Percentiles rank a stretch among this genome's conserved stretches.
phyloP scores from a whole-genome alignment of 2,113 vertebrate species.

The Bostrychus sinensis region DNA sequence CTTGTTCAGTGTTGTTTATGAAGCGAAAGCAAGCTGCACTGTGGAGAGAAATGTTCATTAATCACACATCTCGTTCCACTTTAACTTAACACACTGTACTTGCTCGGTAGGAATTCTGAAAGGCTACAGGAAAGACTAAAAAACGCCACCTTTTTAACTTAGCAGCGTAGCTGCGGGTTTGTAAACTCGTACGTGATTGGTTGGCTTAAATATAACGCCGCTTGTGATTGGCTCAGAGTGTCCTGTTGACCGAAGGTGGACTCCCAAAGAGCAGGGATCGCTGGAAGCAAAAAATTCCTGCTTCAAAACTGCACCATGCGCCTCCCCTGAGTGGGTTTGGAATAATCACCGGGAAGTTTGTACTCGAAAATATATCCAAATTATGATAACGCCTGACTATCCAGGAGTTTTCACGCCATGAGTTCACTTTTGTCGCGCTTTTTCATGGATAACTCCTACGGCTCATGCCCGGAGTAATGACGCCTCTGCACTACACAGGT shows the following conservation, averaged over 20 bases:
- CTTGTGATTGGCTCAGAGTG: constrained; percentile 69
- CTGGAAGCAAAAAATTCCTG: constrained; percentile 60
- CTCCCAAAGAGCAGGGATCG: constrained; percentile 62
- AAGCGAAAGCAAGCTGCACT: not conserved
- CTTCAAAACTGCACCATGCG: constrained; percentile 66
- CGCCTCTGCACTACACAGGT: constrained; percentile 64
- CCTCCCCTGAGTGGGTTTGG: constrained; percentile 50
- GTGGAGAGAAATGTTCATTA: not conserved
- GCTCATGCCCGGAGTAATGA: constrained; percentile 23
- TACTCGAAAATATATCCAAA: constrained; percentile 23
- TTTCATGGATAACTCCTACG: constrained; percentile 36
- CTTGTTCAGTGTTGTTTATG: constrained; percentile 23
- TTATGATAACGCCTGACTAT: constrained; percentile 16
- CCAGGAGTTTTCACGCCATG: not conserved
- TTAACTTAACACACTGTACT: not conserved
- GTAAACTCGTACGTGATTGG: constrained; percentile 56
- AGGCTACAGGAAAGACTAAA: constrained; percentile 11
- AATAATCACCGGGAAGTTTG: constrained; percentile 54
- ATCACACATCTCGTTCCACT: not conserved
- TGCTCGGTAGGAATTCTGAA: not conserved
- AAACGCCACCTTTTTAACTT: constrained; percentile 26
- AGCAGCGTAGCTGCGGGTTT: constrained; percentile 18
- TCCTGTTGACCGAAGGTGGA: constrained; percentile 71
- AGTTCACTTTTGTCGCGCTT: not conserved
- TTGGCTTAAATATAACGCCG: constrained; percentile 42